Conservation (phyloP, 1,140 invertebrate species). For the Drosophila equinoxialis region DNA sequence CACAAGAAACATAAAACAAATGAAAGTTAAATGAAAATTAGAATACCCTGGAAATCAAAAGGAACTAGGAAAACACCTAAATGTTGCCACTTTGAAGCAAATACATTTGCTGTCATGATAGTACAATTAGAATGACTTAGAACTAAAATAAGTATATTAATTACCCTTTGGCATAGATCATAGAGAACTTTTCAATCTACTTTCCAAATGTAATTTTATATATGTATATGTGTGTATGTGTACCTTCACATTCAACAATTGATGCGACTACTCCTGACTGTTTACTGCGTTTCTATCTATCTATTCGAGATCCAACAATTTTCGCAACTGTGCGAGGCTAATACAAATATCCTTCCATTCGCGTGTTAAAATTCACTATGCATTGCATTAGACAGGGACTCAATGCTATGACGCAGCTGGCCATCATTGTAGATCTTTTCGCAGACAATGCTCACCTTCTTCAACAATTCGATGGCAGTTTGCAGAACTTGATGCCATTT, state of each 20-base stretch:
- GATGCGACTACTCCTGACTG: conserved; percentile 27
- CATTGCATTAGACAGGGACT: conserved; percentile 48
- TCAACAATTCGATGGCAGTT: conserved; percentile 86
- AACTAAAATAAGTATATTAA: conserved; percentile 19
- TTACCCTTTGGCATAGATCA: conserved; percentile 2
- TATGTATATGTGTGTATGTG: conserved; percentile 17
- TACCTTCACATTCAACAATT: conserved; percentile 33
- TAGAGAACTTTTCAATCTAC: conserved; percentile 8
- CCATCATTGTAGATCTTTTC: conserved; percentile 73
- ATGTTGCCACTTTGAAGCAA: neutral
- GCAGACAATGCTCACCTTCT: conserved; percentile 85
- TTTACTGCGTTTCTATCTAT: conserved; percentile 33
- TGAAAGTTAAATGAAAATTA: conserved; percentile 36
- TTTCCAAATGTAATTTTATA: conserved; percentile 29
- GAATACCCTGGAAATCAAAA: neutral
- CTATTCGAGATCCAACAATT: conserved; percentile 23
- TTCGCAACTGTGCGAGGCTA: conserved; percentile 1
- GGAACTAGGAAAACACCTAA: neutral
- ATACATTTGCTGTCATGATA: conserved; percentile 5
- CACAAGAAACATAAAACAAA: conserved; percentile 33
- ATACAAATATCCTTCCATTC: neutral
- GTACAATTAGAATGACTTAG: conserved; percentile 39
- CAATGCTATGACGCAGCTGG: conserved; percentile 70
- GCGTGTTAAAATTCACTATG: conserved; percentile 65
- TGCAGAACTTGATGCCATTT: conserved; percentile 90